Base-by-base conservation (phyloP, 1,140 invertebrate genomes). In the Pseudomyrmex cubaensis region DNA sequence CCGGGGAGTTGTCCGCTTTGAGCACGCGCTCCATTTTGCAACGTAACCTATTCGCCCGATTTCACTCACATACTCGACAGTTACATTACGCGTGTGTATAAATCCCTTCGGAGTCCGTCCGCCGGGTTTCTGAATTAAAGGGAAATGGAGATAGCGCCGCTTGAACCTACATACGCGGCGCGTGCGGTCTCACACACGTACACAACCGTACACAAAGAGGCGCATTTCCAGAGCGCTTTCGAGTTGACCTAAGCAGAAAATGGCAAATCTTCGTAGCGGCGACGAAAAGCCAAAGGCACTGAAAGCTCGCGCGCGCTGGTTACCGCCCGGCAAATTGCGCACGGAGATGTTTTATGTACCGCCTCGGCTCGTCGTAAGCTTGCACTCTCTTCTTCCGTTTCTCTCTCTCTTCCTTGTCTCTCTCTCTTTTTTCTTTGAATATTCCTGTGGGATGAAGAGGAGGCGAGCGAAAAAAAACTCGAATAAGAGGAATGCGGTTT, bases 231-330 rank as follows among this genome's bases (percentile, higher is more conserved):
- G 61, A 25, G 15, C 70, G 77, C 85, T 91, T 91, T 92, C 57
- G 77, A 76, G 84, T 89, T 91, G 90, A 91, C 80, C 91, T 91
- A 87, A 91, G 87, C 90, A 91, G 90, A 91, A 92, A 91, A 90
- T 91, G 86, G 85, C 75, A 83, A 86, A 86, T 91, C 89, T 87
- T 82, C 35, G 44, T 72, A 59, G 67, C 48, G 50, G 57, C 63
- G 46, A 13, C 57, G 75, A 77, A 74, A 85, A n/a, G 77, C 61
- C 80, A 50, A 82, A 83, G 46, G 57, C 86, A 57, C 20, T 59
- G 64, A 77, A 76, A 78, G 57, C 66, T 85, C 50, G 67, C 63
- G 67, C 57, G 35, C 63, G 35, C 63, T 76, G 56, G 35, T 87
- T 88, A 82, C 77, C 75, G 56, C 22, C 74, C 63, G 86, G 80